Conservation (phyloP, 2,797 vertebrate species). For the Margarornis squamiger region DNA sequence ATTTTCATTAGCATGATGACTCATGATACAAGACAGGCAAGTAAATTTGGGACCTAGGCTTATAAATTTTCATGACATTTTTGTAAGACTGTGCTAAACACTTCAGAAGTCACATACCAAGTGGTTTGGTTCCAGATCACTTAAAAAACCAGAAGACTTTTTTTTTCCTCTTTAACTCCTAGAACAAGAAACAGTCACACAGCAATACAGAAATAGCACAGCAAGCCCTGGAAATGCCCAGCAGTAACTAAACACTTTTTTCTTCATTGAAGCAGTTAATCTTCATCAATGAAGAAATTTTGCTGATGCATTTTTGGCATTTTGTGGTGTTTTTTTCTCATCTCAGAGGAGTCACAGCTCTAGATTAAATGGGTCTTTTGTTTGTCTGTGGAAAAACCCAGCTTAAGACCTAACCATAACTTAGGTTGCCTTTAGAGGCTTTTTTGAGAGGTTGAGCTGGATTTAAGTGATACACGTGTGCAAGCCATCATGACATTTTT, state of each 20-base stretch:
- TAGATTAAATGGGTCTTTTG: background rate
- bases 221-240: background rate
- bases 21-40: slow-evolving; percentile 45
- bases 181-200: background rate
- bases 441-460: background rate
- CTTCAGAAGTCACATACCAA: slow-evolving; percentile 33
- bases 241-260: background rate
- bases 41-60: slow-evolving; percentile 22
- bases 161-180: background rate
- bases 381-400: background rate
- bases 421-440: background rate
- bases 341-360: background rate
- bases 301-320: background rate
- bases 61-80: slow-evolving; percentile 31
- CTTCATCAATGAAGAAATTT: background rate
- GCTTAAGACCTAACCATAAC: background rate
- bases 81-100: slow-evolving; percentile 16
- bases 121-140: slow-evolving; percentile 6
- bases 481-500: background rate
- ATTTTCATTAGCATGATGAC: slow-evolving; percentile 54
- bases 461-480: background rate
- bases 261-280: background rate
- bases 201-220: background rate
- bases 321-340: background rate
- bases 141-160: background rate